Base-by-base conservation (phyloP, 2,888 invertebrate genomes). In the Ganaspis brasiliensis region DNA sequence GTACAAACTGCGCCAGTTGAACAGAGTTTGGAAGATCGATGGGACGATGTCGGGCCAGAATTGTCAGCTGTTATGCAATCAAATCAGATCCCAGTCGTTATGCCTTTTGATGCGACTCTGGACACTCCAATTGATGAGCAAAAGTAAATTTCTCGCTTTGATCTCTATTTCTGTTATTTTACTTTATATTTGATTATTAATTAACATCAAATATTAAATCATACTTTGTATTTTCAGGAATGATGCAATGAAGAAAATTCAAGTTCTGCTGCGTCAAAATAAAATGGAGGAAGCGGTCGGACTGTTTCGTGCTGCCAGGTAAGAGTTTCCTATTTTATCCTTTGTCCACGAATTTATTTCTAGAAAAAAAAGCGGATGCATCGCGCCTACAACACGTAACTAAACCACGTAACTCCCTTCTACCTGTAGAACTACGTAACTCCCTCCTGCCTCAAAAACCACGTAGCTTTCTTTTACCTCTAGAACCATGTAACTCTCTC, bases 51-150 rank as follows among this genome's bases (percentile, higher is more conserved):
- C 52, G 93, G 94, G 10, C 92, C 93, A n/a, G 94, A 95, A 87
- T 85, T 96, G 59, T 93, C 94, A 14, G 93, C 92, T 6, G 93
- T 95, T 1, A 91, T 96, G 75, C 91, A 93, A 72, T 91, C 93
- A 16, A 93, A 93, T 14, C 92, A 93, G 72, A 93, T 95, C 83
- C 94, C 95, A 0, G 94, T 94, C 85, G 93, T 95, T 72, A 93
- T 95, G 77, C 98, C 98, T 0, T 97, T 97, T 89, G 98, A 98
- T 92, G 97, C 97, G 14, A 94, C 97, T 0, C 95, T 96, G 4
- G 97, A 97, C 83, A 93, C 94, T 52, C 94, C 96, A 56, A 95
- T 97, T 78, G 97, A 98, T 87, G 96, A 97, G 88, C 98, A 98
- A 92, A 97, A 96, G 97, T 97, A 92, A 90, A 92, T 49, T 35